Evolutionary conservation across 2,113 vertebrate genomes (phyloP).

Genomic region (Pituophis catenifer): DNA sequence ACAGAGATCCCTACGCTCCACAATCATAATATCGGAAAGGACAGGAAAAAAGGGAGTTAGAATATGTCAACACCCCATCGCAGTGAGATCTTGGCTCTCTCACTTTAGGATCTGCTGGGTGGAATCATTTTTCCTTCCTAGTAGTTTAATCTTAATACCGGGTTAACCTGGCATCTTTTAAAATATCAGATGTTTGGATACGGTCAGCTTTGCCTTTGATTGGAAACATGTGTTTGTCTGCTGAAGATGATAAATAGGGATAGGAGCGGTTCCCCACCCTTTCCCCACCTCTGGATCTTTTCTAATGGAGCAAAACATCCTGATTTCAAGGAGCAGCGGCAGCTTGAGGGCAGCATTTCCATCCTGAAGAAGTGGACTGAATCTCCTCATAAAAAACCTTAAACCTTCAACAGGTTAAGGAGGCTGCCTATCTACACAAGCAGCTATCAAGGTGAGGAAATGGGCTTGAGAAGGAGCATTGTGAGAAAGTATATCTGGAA

Average conservation of each 20-base stretch:
- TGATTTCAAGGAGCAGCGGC: conserved; percentile 58
- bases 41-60: neutral
- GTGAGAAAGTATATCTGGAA: neutral
- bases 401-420: conserved; percentile 61
- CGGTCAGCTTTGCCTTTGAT: conserved; percentile 37
- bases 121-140: conserved; percentile 28
- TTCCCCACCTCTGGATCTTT: conserved; percentile 38
- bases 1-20: neutral
- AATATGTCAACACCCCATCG: conserved; percentile 1
- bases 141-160: conserved; percentile 25
- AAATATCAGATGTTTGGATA: conserved; percentile 46
- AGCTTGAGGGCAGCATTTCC: conserved; percentile 70
- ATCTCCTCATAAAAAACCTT: conserved; percentile 67
- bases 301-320: conserved; percentile 61
- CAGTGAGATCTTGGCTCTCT: neutral
- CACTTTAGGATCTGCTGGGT: conserved; percentile 26
- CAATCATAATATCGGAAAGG: neutral
- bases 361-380: conserved; percentile 62
- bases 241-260: conserved; percentile 66
- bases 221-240: conserved; percentile 47
- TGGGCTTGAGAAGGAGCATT: conserved; percentile 20
- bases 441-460: conserved; percentile 49
- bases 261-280: conserved; percentile 36
- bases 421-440: conserved; percentile 48
- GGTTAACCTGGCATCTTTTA: conserved; percentile 11